Base-by-base conservation (phyloP, 2,113 vertebrate genomes). In the Leptobrachium ailaonicum region DNA sequence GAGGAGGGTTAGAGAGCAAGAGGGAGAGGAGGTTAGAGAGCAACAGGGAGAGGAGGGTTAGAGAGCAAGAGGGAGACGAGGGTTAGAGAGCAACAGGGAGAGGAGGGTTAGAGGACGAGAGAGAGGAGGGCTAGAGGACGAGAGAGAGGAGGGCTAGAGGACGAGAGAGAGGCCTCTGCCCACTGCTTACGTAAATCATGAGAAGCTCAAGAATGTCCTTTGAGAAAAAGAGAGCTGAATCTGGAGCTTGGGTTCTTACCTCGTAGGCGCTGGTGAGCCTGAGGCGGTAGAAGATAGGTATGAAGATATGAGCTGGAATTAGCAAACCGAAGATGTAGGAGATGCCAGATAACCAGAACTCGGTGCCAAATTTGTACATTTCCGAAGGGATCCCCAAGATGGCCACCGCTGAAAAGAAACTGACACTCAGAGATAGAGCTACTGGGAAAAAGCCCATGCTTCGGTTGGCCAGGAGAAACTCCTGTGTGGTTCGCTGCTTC, bases 261-360 rank as follows among this genome's bases (percentile, higher is more conserved):
- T 99, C 94, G 0, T 99, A 98, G 56, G 96, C 91, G 71, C 97
- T 99, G 88, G 96, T 95, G 72, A 99, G 90, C 14, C 67, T 89
- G 70, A 99, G 90, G 2, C 97, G 92, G 90, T 99, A 99, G 91
- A 99, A 98, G 78, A 98, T 40, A 0, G 97, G 97, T 64, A 99
- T 95, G 88, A 99, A 99, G 83, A 99, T 0, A 45, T 99, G 96
- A 0, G 97, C 97, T 0, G 97, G 96, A 82, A 99, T 96, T 81
- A 99, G 94, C 66, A 99, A 92, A 2, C 97, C 97, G 83, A 98
- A 82, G 74, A 99, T 86, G 83, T 99, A 99, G 79, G 92, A 97
- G 92, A 95, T 96, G 70, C 97, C 97, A 0, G 98, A 92, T 89
- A 99, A 99, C 97, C 97, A 99, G 85, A 99, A 99, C 89, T 98